Evolutionary conservation across 1,140 invertebrate genomes (phyloP), one percentile per base, ranked within the genome.

Genomic region (Neuroterus valhalla): DNA sequence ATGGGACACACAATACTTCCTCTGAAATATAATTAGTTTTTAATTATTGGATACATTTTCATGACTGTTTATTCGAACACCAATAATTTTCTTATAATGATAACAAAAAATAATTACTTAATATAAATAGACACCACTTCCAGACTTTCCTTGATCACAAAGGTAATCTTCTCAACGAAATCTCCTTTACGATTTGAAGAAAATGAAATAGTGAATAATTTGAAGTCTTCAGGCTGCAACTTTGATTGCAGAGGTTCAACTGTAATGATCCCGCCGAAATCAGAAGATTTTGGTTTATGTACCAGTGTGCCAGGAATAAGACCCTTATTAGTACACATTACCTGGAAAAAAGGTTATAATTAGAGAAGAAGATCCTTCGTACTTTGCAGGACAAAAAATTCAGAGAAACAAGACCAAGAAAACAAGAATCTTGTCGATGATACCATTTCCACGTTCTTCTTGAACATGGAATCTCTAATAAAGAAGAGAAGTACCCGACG

Each of bases 1-100:
- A 81, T 79, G 8, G 91, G 91, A 71, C 83, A 88, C 15, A 90
- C 68, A 0, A 91, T 81, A 38, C 76, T 83, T 10, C 91, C 91
- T 72, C 90, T 91, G 68, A 55, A 86, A 84, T 69, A 78, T 10
- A 67, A 50, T 23, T 21, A 76, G 66, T 68, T 42, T 14, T 8
- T 38, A 38, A 38, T 38, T 38, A 38, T 1, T 8, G 10, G 10
- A 38, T 38, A 38, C 31, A 38, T 38, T 8, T 38, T 38, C 10
- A n/a, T n/a, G 10, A 38, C 31, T 10, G 6, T 38, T 10, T 8
- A 10, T 8, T 38, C 1, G 1, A 38, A 38, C 0, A 38, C 5
- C 1, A 14, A 45, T 19, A 55, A 72, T 15, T 26, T 62, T 8
- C 50, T 50, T 43, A 52, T 38, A 31, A 21, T 45, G 19, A 10